These are phyloP conservation scores for Spodoptera picta DNA, from an alignment of 2,888 invertebrate species.

Conservation along the genomic window DNA sequence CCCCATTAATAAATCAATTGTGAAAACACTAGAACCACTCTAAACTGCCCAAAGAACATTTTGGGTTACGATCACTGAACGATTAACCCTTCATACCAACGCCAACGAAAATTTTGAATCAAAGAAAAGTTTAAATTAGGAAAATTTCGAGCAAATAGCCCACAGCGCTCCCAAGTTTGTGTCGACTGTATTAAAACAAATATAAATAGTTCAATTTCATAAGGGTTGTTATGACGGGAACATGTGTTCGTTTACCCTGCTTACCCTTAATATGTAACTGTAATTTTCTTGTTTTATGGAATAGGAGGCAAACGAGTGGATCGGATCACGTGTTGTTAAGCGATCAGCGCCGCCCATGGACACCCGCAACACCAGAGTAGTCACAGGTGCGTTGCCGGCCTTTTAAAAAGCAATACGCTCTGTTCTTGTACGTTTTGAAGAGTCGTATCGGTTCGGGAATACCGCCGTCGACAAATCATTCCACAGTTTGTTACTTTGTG, in stretches of 20 bases:
- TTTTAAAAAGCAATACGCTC: too few relatives aligned
- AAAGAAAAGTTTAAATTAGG: slow-evolving; percentile 59
- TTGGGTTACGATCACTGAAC: slow-evolving; percentile 19
- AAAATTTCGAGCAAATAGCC: slow-evolving; percentile 56
- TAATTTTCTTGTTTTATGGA: too few relatives aligned
- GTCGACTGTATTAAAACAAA: slow-evolving; percentile 57
- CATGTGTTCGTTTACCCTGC: slow-evolving; percentile 36
- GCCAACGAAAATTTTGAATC: slow-evolving; percentile 48
- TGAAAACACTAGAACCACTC: background rate
- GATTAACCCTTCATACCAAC: slow-evolving; percentile 19
- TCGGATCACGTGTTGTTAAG: too few relatives aligned
- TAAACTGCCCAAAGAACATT: slow-evolving; percentile 13
- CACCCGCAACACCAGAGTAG: too few relatives aligned
- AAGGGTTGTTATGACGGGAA: slow-evolving; percentile 34
- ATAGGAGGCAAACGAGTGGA: too few relatives aligned
- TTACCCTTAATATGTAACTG: slow-evolving; percentile 5
- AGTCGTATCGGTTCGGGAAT: too few relatives aligned
- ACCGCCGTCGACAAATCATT: too few relatives aligned
- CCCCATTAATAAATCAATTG: slow-evolving; percentile 7
- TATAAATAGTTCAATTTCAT: slow-evolving; percentile 64
- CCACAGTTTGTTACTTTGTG: too few relatives aligned
- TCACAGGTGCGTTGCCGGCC: too few relatives aligned
- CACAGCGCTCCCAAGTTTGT: slow-evolving; percentile 43
- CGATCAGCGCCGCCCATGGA: too few relatives aligned
- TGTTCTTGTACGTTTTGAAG: too few relatives aligned